Percentiles rank a stretch among this genome's conserved stretches.
Conservation (phyloP, 2,113 vertebrate species). For the Pygoscelis antarcticus region DNA sequence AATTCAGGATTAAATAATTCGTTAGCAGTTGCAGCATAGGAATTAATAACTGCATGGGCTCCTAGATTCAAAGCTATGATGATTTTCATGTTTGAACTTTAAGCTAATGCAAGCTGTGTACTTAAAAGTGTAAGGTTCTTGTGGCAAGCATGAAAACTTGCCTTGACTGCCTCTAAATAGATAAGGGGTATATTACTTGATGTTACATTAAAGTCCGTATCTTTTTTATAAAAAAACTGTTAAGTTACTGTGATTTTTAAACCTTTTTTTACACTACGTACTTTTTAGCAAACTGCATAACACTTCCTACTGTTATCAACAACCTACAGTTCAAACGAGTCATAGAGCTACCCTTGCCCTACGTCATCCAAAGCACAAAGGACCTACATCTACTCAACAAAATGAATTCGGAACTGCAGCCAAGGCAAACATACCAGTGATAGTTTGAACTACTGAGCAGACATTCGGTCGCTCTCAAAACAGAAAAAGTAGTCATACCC, state of each 20-base stretch:
- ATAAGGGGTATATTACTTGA: neutral
- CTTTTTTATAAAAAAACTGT: neutral
- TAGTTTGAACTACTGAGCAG: neutral
- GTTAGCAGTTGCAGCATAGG: neutral
- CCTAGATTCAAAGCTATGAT: neutral
- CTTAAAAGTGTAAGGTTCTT: neutral
- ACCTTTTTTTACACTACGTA: neutral
- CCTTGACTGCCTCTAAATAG: neutral
- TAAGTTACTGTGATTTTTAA: neutral
- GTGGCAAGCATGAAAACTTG: neutral
- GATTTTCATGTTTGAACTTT: neutral
- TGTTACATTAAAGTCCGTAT: neutral
- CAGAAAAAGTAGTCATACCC: neutral
- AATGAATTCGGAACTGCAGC: neutral
- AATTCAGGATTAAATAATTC: neutral
- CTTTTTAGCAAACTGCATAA: neutral
- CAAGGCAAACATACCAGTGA: slow-evolving; percentile 11
- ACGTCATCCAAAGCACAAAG: neutral
- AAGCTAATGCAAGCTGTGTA: neutral
- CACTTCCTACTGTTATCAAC: neutral
- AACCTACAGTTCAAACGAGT: neutral
- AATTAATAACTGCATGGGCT: neutral
- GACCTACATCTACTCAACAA: neutral
- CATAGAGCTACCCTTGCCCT: neutral
- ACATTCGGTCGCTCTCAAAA: neutral